A percentile compares a stretch with the other conserved stretches of the same genome.
Evolutionary conservation across 2,113 vertebrate genomes (phyloP).

Genomic region (Alethe castanea): DNA sequence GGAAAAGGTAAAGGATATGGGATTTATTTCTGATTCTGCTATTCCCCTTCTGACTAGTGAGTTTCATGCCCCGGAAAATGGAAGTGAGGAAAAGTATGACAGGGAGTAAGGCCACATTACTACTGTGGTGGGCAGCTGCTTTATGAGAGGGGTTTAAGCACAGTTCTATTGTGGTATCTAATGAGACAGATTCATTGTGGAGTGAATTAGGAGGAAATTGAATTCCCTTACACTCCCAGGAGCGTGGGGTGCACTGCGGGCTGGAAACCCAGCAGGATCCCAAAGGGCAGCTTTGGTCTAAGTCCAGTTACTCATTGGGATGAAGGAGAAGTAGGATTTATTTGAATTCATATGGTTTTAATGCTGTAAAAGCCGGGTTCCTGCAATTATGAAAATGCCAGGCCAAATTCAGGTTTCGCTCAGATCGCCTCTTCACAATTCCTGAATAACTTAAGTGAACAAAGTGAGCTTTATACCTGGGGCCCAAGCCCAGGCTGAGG

Average conservation of each 20-base stretch:
- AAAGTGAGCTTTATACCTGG: conserved; percentile 26
- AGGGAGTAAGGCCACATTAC: neutral
- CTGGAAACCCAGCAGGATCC: conserved; percentile 1
- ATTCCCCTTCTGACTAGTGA: neutral
- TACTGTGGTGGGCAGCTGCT: neutral
- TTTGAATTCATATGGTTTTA: conserved; percentile 12
- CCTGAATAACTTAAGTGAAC: conserved; percentile 18
- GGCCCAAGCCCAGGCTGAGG: neutral
- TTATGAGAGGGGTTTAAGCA: neutral
- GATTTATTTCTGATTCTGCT: neutral
- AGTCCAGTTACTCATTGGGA: neutral
- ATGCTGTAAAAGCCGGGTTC: neutral
- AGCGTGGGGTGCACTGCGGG: rapidly evolving
- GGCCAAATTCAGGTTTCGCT: neutral
- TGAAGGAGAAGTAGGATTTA: neutral
- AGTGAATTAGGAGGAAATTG: neutral
- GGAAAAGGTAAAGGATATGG: neutral
- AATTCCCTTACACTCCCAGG: neutral
- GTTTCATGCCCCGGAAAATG: neutral
- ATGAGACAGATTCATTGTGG: neutral
- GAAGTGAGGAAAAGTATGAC: neutral
- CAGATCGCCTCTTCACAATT: neutral
- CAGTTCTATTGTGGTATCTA: neutral
- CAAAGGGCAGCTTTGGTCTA: neutral
- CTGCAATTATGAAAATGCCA: conserved; percentile 55